Base-by-base conservation (phyloP, 2,797 vertebrate species). In the Tamandua tetradactyla region DNA sequence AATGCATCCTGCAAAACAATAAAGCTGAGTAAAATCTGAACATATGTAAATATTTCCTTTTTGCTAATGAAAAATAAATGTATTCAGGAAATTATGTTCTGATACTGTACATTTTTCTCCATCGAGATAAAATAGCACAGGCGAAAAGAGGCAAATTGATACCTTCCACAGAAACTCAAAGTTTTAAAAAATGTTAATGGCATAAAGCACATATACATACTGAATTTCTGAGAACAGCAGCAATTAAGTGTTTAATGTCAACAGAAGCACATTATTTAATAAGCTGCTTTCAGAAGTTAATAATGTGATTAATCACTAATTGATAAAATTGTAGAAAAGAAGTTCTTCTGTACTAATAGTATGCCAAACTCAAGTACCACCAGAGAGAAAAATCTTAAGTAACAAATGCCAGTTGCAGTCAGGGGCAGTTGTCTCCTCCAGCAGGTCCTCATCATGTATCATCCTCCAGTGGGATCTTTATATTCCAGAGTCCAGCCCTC, bases 201-300 rank as follows among this genome's bases (percentile, higher is more conserved):
- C 44, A 44, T 49, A 91, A 94, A 88, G 87, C 79, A 96, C 66
- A 66, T 82, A 72, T 83, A 96, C 95, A 96, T 94, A 95, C 88
- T 69, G 37, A 96, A 74, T 94, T 79, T 59, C 90, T 91, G 85
- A 96, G 95, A 88, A 78, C 69, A 91, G 44, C 22, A 27, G 90
- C 93, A 97, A 93, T 96, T 94, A 96, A 87, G 64, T 95, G 87
- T 93, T 94, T 95, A 95, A 93, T 95, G 93, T 96, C 96, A 97
- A 94, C 88, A 96, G 88, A 94, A 47, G 49, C 90, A 57, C 83
- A 89, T 94, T 90, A 82, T 71, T 96, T 95, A 95, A 94, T 96
- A 93, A 95, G 92, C 82, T 96, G 85, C 96, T 96, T 97, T 92
- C 90, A 76, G 92, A 95, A 93, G 88, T 94, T 96, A 97, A 95